phyloP scores from a whole-genome alignment of 2,797 vertebrate species.

The Geotrypetes seraphini region DNA sequence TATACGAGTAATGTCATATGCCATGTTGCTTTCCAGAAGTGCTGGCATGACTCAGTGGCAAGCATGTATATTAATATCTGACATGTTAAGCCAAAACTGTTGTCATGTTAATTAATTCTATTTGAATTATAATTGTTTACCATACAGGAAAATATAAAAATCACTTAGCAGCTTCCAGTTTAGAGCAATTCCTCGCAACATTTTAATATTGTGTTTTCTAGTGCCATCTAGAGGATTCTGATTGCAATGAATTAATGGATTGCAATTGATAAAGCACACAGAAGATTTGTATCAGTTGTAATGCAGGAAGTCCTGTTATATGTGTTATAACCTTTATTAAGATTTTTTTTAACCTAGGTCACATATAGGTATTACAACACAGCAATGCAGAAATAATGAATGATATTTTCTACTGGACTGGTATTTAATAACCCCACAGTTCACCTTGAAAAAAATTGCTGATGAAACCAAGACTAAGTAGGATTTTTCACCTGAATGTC shows the following conservation, averaged over 20 bases:
- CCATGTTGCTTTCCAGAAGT: not conserved
- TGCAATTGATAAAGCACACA: conserved; percentile 13
- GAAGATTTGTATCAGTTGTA: conserved; percentile 15
- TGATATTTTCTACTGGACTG: conserved; percentile 1
- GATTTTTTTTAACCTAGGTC: conserved; percentile 24
- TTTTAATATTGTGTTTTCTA: conserved; percentile 52
- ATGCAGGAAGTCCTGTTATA: not conserved
- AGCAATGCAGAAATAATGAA: conserved; percentile 10
- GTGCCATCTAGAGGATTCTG: conserved; percentile 61
- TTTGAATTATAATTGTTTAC: conserved; percentile 27
- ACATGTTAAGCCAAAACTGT: conserved; percentile 4
- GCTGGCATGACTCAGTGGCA: conserved; percentile 14
- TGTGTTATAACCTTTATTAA: conserved; percentile 17
- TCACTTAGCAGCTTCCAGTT: conserved; percentile 23
- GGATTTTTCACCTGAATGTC: conserved; percentile 2
- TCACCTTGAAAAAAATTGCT: conserved; percentile 21
- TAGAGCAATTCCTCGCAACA: conserved; percentile 27
- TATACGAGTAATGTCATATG: not conserved
- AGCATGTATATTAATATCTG: conserved; percentile 8
- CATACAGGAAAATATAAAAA: conserved; percentile 31
- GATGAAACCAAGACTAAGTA: conserved; percentile 22
- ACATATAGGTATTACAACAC: not conserved
- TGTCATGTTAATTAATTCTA: conserved; percentile 17
- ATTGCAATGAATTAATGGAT: too few species aligned
- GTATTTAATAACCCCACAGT: conserved; percentile 22